A percentile compares a stretch with the other conserved stretches of the same genome.
phyloP scores from a whole-genome alignment of 2,113 vertebrate genomes.

The Scortum barcoo region DNA sequence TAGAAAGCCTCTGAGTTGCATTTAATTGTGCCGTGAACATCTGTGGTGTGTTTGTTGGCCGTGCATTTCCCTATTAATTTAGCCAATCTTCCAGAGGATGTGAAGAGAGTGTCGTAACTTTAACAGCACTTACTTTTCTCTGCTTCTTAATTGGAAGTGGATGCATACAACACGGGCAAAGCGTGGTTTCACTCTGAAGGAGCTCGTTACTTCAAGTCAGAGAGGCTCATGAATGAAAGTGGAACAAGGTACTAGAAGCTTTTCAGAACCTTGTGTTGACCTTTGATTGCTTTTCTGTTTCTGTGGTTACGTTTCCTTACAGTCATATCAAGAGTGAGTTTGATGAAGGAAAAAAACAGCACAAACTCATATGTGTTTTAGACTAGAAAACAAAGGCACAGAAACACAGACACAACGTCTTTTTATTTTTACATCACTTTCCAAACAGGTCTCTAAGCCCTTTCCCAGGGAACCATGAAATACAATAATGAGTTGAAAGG shows the following conservation, averaged over 20 bases:
- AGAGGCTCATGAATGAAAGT: not conserved
- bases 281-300: not conserved
- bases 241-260: not conserved
- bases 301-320: not conserved
- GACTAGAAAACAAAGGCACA: not conserved
- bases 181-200: not conserved
- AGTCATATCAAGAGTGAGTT: conserved; percentile 2
- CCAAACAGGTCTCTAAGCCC: not conserved
- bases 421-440: not conserved
- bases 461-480: conserved; percentile 50
- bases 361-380: not conserved
- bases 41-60: conserved; percentile 20
- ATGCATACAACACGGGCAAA: conserved; percentile 8
- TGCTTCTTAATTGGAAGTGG: not conserved
- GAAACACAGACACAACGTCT: not conserved
- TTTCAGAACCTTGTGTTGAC: not conserved
- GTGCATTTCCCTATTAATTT: not conserved
- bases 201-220: not conserved
- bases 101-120: not conserved
- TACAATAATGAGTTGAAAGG: conserved; percentile 64
- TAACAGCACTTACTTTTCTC: conserved; percentile 1
- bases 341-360: not conserved
- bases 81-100: conserved; percentile 11
- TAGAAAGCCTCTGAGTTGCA: not conserved
- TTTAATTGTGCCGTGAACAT: not conserved